A percentile compares a stretch with the other conserved stretches of the same genome.
Evolutionary conservation across 2,888 invertebrate species (phyloP).

Genomic region (Perizoma flavofasciatum): DNA sequence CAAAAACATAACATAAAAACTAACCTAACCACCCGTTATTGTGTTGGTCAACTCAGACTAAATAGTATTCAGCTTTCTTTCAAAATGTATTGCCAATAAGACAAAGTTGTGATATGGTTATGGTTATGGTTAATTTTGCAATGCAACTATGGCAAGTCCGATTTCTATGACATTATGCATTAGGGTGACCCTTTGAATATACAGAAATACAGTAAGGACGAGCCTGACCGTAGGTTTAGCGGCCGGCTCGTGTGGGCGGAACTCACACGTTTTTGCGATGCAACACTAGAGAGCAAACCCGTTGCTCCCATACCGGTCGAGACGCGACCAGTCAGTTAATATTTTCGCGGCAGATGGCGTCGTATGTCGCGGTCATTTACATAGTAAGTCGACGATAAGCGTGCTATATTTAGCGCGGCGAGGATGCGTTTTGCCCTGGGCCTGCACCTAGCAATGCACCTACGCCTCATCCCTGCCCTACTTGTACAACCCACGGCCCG

Average conservation of each 20-base stretch:
- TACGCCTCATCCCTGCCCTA: constrained; percentile 44
- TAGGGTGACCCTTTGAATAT: constrained; percentile 3
- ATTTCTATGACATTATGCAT: neutral
- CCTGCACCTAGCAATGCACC: constrained; percentile 59
- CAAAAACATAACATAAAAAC: too few species aligned
- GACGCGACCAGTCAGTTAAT: constrained; percentile 65
- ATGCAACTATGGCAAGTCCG: neutral
- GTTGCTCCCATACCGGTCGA: constrained; percentile 60
- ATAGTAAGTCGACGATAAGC: constrained; percentile 81
- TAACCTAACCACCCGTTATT: neutral
- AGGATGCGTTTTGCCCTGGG: constrained; percentile 60
- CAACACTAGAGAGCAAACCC: constrained; percentile 60
- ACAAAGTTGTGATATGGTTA: too few species aligned
- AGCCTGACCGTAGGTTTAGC: constrained; percentile 20
- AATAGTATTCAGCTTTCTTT: too few species aligned
- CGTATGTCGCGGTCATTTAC: constrained; percentile 81
- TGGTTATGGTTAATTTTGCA: too few species aligned
- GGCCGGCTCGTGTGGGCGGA: constrained; percentile 56
- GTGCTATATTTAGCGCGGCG: constrained; percentile 77
- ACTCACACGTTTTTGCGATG: constrained; percentile 70
- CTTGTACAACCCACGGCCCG: constrained; percentile 7
- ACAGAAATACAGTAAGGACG: constrained; percentile 27
- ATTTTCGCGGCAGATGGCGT: constrained; percentile 76
- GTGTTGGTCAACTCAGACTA: neutral
- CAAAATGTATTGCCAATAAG: too few species aligned